Conservation (phyloP, 2,113 vertebrate species). For the Ibidorhyncha struthersii region DNA sequence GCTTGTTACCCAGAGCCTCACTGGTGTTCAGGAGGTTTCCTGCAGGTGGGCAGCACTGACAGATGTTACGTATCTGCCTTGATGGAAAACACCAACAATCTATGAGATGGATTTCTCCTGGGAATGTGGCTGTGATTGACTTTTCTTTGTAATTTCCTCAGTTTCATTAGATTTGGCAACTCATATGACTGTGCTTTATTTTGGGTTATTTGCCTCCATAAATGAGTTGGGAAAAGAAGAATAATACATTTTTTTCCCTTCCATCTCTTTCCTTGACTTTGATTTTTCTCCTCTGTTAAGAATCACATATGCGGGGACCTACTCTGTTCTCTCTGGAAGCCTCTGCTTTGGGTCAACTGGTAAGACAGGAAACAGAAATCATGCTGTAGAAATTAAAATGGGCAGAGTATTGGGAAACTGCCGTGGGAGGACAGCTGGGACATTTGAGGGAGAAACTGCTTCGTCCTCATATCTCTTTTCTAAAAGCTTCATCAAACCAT, state of each 20-base stretch:
- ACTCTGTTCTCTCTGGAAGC: background rate
- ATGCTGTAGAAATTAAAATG: background rate
- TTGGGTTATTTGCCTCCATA: background rate
- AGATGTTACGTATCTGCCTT: background rate
- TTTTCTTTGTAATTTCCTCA: background rate
- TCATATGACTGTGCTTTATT: background rate
- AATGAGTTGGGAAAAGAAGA: background rate
- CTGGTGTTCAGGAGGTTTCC: background rate
- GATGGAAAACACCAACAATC: background rate
- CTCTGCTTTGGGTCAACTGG: background rate
- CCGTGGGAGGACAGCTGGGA: background rate
- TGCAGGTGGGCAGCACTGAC: background rate
- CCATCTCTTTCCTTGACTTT: background rate
- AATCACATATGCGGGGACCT: background rate
- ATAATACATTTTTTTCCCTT: background rate
- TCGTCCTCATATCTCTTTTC: background rate
- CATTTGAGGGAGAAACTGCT: background rate
- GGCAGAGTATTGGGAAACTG: background rate
- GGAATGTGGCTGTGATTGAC: background rate
- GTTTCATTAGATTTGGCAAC: background rate
- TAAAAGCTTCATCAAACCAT: background rate
- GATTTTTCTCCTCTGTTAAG: background rate
- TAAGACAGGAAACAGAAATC: background rate
- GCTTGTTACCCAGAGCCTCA: background rate
- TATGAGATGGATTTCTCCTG: background rate